Evolutionary conservation across 2,113 vertebrate genomes (phyloP).

Genomic region (Semnopithecus entellus): DNA sequence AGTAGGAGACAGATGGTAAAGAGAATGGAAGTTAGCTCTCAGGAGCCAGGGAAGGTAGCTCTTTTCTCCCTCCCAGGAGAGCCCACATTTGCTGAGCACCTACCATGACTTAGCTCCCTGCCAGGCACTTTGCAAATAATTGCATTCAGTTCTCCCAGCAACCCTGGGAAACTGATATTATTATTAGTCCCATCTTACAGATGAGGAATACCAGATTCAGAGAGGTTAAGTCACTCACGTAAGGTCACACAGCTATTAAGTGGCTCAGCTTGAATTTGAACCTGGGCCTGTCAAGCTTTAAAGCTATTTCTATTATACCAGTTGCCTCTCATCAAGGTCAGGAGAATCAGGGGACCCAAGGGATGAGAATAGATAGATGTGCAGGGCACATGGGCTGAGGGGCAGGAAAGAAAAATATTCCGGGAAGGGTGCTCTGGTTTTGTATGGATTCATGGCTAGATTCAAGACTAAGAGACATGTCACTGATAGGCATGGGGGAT

Average conservation of each 20-base stretch:
- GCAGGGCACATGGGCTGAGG: neutral
- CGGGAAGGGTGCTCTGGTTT: slow-evolving; percentile 17
- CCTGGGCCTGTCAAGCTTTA: neutral
- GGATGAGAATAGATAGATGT: slow-evolving; percentile 60
- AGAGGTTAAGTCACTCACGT: neutral
- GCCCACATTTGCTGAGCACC: neutral
- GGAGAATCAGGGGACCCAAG: slow-evolving; percentile 18
- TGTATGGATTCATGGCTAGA: slow-evolving; percentile 52
- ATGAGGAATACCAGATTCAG: neutral
- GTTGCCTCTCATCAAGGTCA: slow-evolving; percentile 30
- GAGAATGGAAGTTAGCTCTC: neutral
- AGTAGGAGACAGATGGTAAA: neutral
- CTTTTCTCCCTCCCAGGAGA: neutral
- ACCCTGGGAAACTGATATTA: neutral
- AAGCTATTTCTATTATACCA: neutral
- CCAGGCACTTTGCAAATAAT: neutral
- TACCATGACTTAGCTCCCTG: neutral
- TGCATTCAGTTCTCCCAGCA: neutral
- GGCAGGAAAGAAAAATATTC: neutral
- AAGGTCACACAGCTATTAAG: slow-evolving; percentile 23
- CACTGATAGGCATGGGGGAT: neutral
- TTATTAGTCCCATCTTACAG: neutral
- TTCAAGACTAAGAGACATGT: slow-evolving; percentile 20
- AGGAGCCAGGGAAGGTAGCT: neutral
- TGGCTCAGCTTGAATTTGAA: neutral